phyloP scores from a whole-genome alignment of 1,140 invertebrate genomes.

The Apocrypta bakeri region DNA sequence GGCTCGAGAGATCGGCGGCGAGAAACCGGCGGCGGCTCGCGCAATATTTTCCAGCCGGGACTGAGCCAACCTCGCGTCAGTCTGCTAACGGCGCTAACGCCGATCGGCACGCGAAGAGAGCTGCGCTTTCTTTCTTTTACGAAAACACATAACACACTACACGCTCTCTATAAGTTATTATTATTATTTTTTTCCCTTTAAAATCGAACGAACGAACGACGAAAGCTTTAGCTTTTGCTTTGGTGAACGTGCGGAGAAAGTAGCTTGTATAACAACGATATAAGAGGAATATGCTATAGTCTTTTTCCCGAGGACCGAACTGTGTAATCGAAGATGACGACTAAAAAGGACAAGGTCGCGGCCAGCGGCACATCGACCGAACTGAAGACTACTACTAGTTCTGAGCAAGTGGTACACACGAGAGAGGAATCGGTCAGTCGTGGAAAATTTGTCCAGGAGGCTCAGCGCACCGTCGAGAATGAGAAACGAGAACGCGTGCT shows the following conservation, averaged over 20 bases:
- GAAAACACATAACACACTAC: neutral
- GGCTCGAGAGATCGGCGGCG: conserved; percentile 5
- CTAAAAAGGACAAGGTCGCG: conserved; percentile 2
- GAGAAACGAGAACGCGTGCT: conserved; percentile 52
- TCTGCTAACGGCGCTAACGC: conserved; percentile 46
- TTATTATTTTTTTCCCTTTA: neutral
- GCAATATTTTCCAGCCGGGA: neutral
- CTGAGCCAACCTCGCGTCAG: conserved; percentile 23
- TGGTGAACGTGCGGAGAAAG: neutral
- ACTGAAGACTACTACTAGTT: neutral
- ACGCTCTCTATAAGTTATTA: neutral
- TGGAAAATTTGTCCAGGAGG: conserved; percentile 40
- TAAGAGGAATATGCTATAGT: neutral
- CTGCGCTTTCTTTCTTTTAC: neutral
- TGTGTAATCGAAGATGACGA: conserved; percentile 11
- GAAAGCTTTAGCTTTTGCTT: neutral
- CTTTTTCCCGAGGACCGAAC: neutral
- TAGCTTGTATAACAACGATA: too few relatives aligned
- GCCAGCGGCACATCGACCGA: neutral
- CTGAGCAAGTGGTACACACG: conserved; percentile 7
- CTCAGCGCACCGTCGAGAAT: conserved; percentile 43
- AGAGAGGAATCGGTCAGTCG: conserved; percentile 52
- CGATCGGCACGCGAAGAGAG: conserved; percentile 21
- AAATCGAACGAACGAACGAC: neutral
- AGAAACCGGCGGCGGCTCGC: conserved; percentile 28